Evolutionary conservation across 2,113 vertebrate genomes (phyloP), one percentile per base, ranked within the genome.

Genomic region (Coptodon rendalli): DNA sequence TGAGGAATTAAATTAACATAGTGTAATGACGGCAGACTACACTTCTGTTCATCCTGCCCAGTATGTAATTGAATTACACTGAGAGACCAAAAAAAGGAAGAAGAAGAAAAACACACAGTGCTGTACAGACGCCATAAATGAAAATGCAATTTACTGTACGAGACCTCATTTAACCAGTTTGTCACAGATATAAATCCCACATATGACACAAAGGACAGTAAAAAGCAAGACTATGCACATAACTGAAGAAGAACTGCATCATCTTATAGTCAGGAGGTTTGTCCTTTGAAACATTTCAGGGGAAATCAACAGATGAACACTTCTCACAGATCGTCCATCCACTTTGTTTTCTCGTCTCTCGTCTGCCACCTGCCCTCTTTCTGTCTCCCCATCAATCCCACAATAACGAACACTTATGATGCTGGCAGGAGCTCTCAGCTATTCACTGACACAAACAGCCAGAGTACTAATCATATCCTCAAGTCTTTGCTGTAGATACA

Each of bases 1-100:
- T 48, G 54, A 73, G 22, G 24, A 84, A 73, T 84, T 80, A 56
- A 80, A 85, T 79, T 9, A 80, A 86, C 71, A 78, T 48, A 78
- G 71, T 29, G 16, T 78, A 50, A 78, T 50, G 71, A 78, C 27
- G 71, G 43, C 27, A 76, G 71, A 76, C 71, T 81, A 43, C 53
- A 57, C 19, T 56, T 38, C 36, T 57, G 34, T 43, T 78, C 34
- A 43, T 40, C 40, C 40, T 31, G 24, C 6, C 80, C 80, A 34
- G 40, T 12, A 31, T 27, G 31, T 82, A 45, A 82, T 9, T 61
- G 38, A 29, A 11, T 61, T 61, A 43, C 9, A 81, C 5, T 1
- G 16, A 16, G 40, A 50, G 27, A 78, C 40, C 40, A 78, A 78
- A 66, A 66, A 38, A 38, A 38, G 9, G 29, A 63, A 34, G 17